Evolutionary conservation across 1,140 invertebrate species (phyloP).

Genomic region (Tetraneura akinire): DNA sequence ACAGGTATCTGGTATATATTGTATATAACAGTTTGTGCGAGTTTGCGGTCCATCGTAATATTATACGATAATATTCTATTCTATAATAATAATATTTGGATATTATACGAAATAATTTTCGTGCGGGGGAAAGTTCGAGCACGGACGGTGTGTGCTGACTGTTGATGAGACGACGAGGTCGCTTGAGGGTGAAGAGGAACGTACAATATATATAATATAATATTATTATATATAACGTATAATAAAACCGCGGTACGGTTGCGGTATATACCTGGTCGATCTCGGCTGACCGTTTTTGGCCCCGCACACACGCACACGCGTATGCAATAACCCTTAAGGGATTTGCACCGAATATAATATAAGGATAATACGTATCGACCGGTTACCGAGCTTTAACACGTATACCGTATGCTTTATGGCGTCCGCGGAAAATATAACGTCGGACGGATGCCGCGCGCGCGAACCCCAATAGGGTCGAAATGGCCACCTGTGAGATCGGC

Average conservation of each 20-base stretch:
- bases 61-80: too few species aligned
- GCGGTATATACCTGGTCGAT: background rate
- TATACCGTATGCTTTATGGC: constrained; percentile 40
- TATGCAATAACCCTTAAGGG: constrained; percentile 21
- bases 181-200: too few species aligned
- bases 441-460: background rate
- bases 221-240: too few species aligned
- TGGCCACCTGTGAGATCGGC: constrained; percentile 44
- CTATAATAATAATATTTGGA: too few species aligned
- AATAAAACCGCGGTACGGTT: background rate
- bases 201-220: too few species aligned
- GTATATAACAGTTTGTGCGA: too few species aligned
- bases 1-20: too few species aligned
- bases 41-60: too few species aligned
- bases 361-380: constrained; percentile 47
- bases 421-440: background rate
- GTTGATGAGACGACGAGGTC: background rate
- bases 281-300: background rate
- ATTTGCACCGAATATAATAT: constrained; percentile 42
- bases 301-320: background rate
- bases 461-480: constrained; percentile 28
- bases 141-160: background rate
- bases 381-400: constrained; percentile 40
- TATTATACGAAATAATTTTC: too few species aligned
- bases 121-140: background rate